Evolutionary conservation across 2,113 vertebrate species (phyloP), one percentile per base, ranked within the genome.

Genomic region (Percopsis transmontana): DNA sequence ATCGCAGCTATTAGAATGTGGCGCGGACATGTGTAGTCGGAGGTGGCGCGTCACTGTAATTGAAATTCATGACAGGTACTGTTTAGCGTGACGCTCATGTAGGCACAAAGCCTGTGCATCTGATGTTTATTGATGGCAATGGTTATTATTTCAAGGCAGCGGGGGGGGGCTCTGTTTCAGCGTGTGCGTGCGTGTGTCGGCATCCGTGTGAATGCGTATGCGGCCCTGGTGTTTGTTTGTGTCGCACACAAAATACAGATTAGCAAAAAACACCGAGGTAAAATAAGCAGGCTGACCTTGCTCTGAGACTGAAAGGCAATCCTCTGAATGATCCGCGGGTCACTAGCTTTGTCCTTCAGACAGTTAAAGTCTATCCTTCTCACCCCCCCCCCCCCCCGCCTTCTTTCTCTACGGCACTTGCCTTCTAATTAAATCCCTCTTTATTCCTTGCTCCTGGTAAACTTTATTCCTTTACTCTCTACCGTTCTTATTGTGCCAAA

Each of bases 281-380:
- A 90, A 92, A 91, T 91, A 93, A 91, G 89, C 90, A 87, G 86
- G 76, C 81, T 91, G 91, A 91, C 92, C 92, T 92, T 92, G 89
- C 86, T 89, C 87, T 87, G 88, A 88, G 85, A 88, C 89, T 90
- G 90, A 90, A 91, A 92, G 86, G 90, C 90, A 92, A 91, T 92
- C 92, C 90, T 86, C 89, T 77, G 82, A 92, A 90, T 89, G 88
- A 88, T 88, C 91, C 85, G 76, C 76, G 86, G 90, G 91, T 92
- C 92, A 90, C 82, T 91, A 87, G 91, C 85, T 91, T 89, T 85
- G 92, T 91, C 90, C 90, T 92, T 90, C 89, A 91, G 86, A 91
- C 91, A 89, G 88, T 91, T 89, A 91, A 92, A 90, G 89, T 91
- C 86, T 88, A 87, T 88, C 88, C 85, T 84, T 88, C 88, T 87